Conservation (phyloP, 2,797 vertebrate genomes). For the Bryconaethiops microstoma region DNA sequence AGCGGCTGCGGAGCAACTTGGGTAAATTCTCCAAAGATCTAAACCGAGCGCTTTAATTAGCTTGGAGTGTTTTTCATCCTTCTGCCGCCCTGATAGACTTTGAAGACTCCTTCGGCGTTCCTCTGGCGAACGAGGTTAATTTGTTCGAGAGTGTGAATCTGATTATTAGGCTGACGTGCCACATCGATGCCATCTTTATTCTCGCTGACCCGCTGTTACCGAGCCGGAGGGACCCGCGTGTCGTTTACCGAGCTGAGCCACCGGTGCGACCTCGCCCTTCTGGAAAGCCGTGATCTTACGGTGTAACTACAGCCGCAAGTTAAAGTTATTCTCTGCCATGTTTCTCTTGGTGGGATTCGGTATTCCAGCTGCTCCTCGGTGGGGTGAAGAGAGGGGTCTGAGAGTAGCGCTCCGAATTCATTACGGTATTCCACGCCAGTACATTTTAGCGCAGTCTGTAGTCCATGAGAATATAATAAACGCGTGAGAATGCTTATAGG, state of each 20-base stretch:
- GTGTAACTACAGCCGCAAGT: neutral
- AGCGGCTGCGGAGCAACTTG: conserved; percentile 33
- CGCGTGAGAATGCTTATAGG: neutral
- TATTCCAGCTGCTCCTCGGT: neutral
- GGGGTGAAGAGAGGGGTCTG: neutral
- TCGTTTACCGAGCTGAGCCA: conserved; percentile 5
- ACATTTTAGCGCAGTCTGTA: neutral
- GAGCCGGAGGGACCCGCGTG: neutral
- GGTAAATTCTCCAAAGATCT: conserved; percentile 48
- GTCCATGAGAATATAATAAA: neutral
- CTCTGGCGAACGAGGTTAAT: conserved; percentile 44
- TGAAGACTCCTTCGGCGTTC: conserved; percentile 44
- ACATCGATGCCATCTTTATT: conserved; percentile 36
- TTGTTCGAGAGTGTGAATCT: conserved; percentile 39
- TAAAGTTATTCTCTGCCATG: neutral
- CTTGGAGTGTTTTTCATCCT: conserved; percentile 47
- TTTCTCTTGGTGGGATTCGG: neutral
- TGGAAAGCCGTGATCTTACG: neutral
- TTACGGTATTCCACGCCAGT: neutral
- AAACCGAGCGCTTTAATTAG: conserved; percentile 47
- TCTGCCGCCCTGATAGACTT: conserved; percentile 44
- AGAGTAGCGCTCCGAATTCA: neutral
- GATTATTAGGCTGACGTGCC: conserved; percentile 40
- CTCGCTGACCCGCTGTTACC: conserved; percentile 10
- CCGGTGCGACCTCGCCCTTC: neutral